Base-by-base conservation (phyloP, 2,797 vertebrate genomes). In the Leptatherina wallacei region DNA sequence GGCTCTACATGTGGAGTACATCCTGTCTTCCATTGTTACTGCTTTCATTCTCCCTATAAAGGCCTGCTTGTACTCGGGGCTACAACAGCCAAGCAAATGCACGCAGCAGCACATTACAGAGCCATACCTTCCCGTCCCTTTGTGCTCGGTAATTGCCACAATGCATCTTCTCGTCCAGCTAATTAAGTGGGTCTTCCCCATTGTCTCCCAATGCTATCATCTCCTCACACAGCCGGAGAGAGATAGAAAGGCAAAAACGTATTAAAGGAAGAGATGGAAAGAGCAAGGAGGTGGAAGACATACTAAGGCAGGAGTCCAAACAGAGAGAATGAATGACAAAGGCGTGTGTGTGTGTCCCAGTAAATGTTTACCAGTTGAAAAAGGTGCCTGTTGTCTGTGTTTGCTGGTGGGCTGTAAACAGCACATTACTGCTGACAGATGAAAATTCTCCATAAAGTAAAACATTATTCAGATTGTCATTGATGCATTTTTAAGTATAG, bases 141-240 rank as follows among this genome's bases (percentile, higher is more conserved):
- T 94, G 93, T 94, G 88, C 85, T 82, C 86, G 30, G 89, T 93
- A 93, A 95, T 94, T 94, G 92, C 93, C 92, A 93, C 95, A 94
- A 94, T 94, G 94, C 92, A 93, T 94, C 93, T 94, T 94, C 89
- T 93, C 84, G 77, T 92, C 89, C 86, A 78, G 90, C 92, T 94
- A 95, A 95, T 95, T 94, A 94, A 94, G 94, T 91, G 93, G 93
- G 92, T 92, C 92, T 91, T 90, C 77, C 86, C 85, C 88, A 92
- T 93, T 93, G 92, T 94, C 91, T 94, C 86, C 80, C 84, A 86
- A 80, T 89, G 79, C 91, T 91, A 92, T 90, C 87, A 91, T 85
- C 87, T 77, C 85, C 81, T 90, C 76, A 85, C 88, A 72, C 73
- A 81, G 66, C 62, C 68, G 6, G 54, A 60, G 81, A 78, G 57